Evolutionary conservation across 1,140 invertebrate species (phyloP), one percentile per base, ranked within the genome.

Genomic region (Delia radicum): DNA sequence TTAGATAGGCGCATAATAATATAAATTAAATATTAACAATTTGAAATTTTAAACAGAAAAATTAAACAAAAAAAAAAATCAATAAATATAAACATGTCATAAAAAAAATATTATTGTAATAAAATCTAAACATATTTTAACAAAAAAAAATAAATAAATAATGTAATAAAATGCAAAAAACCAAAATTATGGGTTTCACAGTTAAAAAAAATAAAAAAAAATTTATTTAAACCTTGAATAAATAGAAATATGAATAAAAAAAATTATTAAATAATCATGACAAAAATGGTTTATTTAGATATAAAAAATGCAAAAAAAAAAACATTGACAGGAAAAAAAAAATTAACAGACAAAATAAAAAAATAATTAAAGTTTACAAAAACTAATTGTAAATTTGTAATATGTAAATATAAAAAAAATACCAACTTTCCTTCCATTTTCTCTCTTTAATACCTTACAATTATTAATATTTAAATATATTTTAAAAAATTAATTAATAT

Each of bases 1-100:
- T 28, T 73, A 48, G 48, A 73, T 48, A 73, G 71, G 72, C 29
- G 7, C 26, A 73, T 28, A 26, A 73, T 46, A 73, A 46, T 26
- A 73, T 27, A 3, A 15, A 26, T 3, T 27, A 29, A 3, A 67
- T n/a, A 62, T 4, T 33, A 55, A 18, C 18, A 55, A 55, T 55
- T 18, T 55, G 7, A 6, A 67, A 29, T 67, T 42, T 42, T 42
- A 42, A 15, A 15, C 12, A 42, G 12, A 15, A 71, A 71, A 71
- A 73, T 42, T 12, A 37, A 42, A 31, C 15, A 31, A 29, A 26
- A 42, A 73, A 73, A 4, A 55, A 73, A 73, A 73, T 69, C 27
- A 69, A 69, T 69, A 12, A 69, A 28, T 29, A 69, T 28, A 33
- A 67, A 28, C 13, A n/a, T n/a, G n/a, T 15, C 21, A 31, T 12